Evolutionary conservation across 1,140 invertebrate genomes (phyloP), one percentile per base, ranked within the genome.

Genomic region (Leptestheria dahalacensis): DNA sequence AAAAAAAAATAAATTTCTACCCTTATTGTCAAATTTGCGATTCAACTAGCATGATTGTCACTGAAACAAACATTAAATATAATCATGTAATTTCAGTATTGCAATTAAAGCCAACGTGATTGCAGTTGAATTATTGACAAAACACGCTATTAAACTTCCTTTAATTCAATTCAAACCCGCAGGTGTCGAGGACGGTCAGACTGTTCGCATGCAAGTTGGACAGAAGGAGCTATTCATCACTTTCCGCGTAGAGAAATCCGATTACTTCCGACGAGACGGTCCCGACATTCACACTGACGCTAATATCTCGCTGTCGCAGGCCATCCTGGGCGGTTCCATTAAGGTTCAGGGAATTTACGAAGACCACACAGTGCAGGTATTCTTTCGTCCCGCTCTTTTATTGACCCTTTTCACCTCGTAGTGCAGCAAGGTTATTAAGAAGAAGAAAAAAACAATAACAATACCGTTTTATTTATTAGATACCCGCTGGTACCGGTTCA

Each of bases 131-230:
- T n/a, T n/a, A n/a, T n/a, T n/a, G n/a, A n/a, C n/a, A n/a, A n/a
- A n/a, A n/a, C n/a, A n/a, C n/a, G n/a, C n/a, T n/a, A n/a, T n/a
- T n/a, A n/a, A n/a, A n/a, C n/a, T n/a, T n/a, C n/a, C n/a, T n/a
- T 61, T 0, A 47, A 12, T 24, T 61, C 61, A 64, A 62, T 64
- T 59, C 65, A 64, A 63, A 54, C 65, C n/a, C n/a, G 23, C 59
- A 82, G 81, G 83, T 55, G 88, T 97, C 10, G 91, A 96, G 70
- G 89, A 97, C 74, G 92, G 92, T 1, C 94, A 99, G 72, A 96
- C 92, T 2, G 82, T 99, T 28, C 79, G 94, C 51, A 91, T 98
- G 84, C 77, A 85, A 18, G 84, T 97, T 15, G 91, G 92, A n/a
- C 73, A 71, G 62, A 85, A 83, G 68, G 94, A 97, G 74, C 70